Evolutionary conservation across 2,113 vertebrate genomes (phyloP), one percentile per base, ranked within the genome.

Genomic region (Rhinopithecus roxellana): DNA sequence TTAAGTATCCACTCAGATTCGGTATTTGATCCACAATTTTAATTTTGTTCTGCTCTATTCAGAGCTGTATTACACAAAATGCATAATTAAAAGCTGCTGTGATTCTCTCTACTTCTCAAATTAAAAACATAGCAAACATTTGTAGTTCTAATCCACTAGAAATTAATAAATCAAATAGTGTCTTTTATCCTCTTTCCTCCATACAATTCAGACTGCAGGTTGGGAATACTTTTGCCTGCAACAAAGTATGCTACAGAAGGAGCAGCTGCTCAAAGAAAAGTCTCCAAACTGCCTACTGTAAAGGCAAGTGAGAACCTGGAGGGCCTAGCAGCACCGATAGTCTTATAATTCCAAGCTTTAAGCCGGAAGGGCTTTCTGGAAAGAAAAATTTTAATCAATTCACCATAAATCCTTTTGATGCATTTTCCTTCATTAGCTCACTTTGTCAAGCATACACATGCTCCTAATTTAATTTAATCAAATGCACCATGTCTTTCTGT

Each of bases 71-170:
- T 99, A 98, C 98, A 99, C 98, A 98, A 98, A 99, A 99, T 98
- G 98, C 97, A 98, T 99, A 99, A 99, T 99, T 99, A 99, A 99
- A 99, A 99, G 98, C 98, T 98, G 97, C 98, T 98, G 98, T 98
- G 98, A 99, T 98, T 98, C 97, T 98, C 94, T 97, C 98, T 98
- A 98, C 98, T 99, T 99, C 98, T 98, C 97, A 99, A 98, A 99
- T 99, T 99, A 99, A 99, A 99, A 99, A 98, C 98, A 99, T 92
- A 98, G 98, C 98, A 99, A 99, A 99, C 98, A 99, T 99, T 99
- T 99, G 99, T 99, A 99, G 98, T 98, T 99, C 97, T 98, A 98
- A 99, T 99, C 98, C 97, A 98, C 98, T 98, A 98, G 98, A 99
- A 99, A 99, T 99, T 98, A 99, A 99, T 99, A 99, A 99, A 99